phyloP scores from a whole-genome alignment of 2,888 invertebrate genomes.

The Tholera decimalis region DNA sequence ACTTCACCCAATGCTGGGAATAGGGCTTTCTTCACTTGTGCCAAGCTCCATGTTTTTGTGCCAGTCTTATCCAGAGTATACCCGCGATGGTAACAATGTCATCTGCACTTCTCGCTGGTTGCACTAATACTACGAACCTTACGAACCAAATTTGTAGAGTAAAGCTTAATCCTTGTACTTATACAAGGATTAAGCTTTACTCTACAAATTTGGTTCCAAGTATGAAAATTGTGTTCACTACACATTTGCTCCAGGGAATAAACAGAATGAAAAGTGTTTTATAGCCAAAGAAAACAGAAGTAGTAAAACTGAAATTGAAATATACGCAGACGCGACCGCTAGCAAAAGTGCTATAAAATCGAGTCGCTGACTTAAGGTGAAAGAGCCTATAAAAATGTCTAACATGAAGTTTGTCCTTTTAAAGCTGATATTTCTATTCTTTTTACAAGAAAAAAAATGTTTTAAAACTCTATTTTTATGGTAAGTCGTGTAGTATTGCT shows the following conservation, averaged over 20 bases:
- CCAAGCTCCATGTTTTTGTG: too few relatives aligned
- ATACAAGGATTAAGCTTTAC: constrained; percentile 6
- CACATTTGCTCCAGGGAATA: constrained; percentile 32
- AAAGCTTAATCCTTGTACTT: too few relatives aligned
- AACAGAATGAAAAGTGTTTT: constrained; percentile 45
- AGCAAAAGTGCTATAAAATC: constrained; percentile 49
- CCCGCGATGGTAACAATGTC: too few relatives aligned
- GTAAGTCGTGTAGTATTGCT: constrained; percentile 10
- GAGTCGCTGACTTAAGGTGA: constrained; percentile 48
- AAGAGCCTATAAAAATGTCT: constrained; percentile 57
- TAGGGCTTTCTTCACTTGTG: too few relatives aligned
- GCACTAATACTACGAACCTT: background rate
- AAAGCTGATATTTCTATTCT: constrained; percentile 41
- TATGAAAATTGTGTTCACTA: constrained; percentile 13
- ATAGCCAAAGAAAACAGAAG: constrained; percentile 36
- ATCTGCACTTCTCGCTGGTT: too few relatives aligned
- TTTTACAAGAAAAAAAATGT: constrained; percentile 47
- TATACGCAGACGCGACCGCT: constrained; percentile 40
- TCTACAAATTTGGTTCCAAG: background rate
- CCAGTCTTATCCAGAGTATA: too few relatives aligned
- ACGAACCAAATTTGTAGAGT: background rate
- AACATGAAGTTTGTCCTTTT: constrained; percentile 51
- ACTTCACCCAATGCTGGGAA: too few relatives aligned
- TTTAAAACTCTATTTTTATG: constrained; percentile 20
- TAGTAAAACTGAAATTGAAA: constrained; percentile 49